Evolutionary conservation across 2,113 vertebrate genomes (phyloP).

Genomic region (Paramormyrops kingsleyae): DNA sequence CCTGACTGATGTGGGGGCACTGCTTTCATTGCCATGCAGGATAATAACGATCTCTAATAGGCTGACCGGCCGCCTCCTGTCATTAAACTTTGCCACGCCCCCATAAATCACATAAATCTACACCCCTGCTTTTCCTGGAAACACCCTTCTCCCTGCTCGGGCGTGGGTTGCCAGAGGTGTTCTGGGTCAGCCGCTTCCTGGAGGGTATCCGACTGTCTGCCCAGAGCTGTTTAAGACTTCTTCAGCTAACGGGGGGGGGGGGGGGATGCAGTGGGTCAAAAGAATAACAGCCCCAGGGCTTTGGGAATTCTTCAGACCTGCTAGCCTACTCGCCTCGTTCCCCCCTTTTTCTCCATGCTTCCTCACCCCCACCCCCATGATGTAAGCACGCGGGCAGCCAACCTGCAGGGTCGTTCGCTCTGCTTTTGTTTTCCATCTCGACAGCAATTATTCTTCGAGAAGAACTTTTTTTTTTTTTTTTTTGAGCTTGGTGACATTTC

Average conservation of each 20-base stretch:
- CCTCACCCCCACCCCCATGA: background rate
- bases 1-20: conserved; percentile 5
- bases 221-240: background rate
- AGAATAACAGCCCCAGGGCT: background rate
- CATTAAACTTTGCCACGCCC: conserved; percentile 12
- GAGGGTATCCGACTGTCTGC: background rate
- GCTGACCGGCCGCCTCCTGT: background rate
- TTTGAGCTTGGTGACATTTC: background rate
- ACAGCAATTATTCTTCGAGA: background rate
- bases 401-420: background rate
- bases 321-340: background rate
- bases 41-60: conserved; percentile 11
- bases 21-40: conserved; percentile 3
- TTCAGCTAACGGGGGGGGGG: background rate
- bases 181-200: background rate
- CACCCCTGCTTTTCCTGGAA: background rate
- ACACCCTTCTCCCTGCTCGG: background rate
- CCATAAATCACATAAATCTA: conserved; percentile 13
- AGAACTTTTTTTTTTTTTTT: background rate
- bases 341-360: background rate
- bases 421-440: background rate
- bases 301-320: background rate
- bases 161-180: background rate
- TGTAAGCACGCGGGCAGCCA: background rate
- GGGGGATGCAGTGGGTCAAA: background rate